These are phyloP conservation scores for Sebastolobus alascanus DNA, from an alignment of 2,797 vertebrate species.

Conservation along the genomic window DNA sequence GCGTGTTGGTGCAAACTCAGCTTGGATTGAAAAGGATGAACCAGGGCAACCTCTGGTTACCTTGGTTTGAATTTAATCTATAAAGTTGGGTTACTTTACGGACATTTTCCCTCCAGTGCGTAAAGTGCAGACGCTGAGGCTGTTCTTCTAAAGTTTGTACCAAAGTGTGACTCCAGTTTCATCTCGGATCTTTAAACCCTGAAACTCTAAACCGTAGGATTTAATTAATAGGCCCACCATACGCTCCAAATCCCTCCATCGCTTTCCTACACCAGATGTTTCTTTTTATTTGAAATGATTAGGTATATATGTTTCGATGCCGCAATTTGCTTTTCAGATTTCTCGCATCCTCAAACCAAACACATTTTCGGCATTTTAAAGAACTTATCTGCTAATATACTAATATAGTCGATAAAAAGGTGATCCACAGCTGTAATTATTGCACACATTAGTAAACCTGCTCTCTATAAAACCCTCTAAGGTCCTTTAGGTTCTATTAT, in stretches of 20 bases:
- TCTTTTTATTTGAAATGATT: not conserved
- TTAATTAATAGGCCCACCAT: not conserved
- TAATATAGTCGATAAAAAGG: not conserved
- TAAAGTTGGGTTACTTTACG: not conserved
- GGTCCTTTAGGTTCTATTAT: not conserved
- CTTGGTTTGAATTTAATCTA: not conserved
- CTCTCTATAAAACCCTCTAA: not conserved
- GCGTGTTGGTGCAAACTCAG: not conserved
- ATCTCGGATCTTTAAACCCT: not conserved
- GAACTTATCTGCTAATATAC: not conserved
- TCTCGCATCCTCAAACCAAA: not conserved
- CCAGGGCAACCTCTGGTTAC: not conserved
- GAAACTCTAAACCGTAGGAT: not conserved
- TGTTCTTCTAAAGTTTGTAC: not conserved
- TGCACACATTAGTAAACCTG: not conserved
- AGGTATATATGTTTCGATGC: not conserved
- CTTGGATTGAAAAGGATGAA: not conserved
- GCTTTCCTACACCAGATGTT: not conserved
- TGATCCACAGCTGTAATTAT: accelerated
- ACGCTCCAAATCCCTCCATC: not conserved
- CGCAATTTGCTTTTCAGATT: not conserved
- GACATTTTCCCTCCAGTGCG: not conserved
- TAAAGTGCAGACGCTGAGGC: not conserved
- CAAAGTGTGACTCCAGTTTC: not conserved
- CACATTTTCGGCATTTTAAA: not conserved